phyloP scores from a whole-genome alignment of 1,140 invertebrate species.

The Nebria ingens region DNA sequence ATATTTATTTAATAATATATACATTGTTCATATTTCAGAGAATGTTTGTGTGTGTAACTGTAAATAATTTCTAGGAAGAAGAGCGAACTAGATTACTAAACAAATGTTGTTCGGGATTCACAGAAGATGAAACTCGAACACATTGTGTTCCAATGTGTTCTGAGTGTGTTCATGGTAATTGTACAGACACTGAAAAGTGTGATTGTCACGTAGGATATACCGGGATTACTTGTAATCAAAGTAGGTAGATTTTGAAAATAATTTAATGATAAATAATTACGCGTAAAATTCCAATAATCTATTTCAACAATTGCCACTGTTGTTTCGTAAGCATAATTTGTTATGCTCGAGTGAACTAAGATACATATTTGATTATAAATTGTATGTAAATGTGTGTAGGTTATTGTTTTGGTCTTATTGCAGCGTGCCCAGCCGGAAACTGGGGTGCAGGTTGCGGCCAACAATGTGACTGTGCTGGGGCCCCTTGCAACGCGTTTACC shows the following conservation, averaged over 20 bases:
- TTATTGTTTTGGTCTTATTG: too few species aligned
- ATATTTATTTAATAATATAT: too few species aligned
- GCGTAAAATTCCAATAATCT: too few species aligned
- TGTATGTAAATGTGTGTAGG: too few species aligned
- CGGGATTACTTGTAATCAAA: background rate
- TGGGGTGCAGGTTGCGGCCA: background rate
- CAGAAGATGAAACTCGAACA: conserved; percentile 12
- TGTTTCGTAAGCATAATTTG: background rate
- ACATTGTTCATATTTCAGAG: too few species aligned
- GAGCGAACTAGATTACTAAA: conserved; percentile 36
- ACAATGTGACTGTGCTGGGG: background rate
- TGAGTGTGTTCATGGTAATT: background rate
- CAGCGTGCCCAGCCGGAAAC: background rate
- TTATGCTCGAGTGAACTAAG: background rate
- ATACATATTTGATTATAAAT: too few species aligned
- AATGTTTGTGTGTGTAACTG: too few species aligned
- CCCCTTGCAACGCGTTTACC: conserved; percentile 21
- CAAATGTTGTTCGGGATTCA: conserved; percentile 21
- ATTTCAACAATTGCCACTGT: too few species aligned
- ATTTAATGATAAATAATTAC: background rate
- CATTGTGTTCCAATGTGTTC: background rate
- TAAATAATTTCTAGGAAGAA: conserved; percentile 37
- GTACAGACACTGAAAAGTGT: background rate
- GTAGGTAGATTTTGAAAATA: conserved; percentile 1
- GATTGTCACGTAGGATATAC: background rate